Base-by-base conservation (phyloP, 2,113 vertebrate genomes). In the Larimichthys polyactis region DNA sequence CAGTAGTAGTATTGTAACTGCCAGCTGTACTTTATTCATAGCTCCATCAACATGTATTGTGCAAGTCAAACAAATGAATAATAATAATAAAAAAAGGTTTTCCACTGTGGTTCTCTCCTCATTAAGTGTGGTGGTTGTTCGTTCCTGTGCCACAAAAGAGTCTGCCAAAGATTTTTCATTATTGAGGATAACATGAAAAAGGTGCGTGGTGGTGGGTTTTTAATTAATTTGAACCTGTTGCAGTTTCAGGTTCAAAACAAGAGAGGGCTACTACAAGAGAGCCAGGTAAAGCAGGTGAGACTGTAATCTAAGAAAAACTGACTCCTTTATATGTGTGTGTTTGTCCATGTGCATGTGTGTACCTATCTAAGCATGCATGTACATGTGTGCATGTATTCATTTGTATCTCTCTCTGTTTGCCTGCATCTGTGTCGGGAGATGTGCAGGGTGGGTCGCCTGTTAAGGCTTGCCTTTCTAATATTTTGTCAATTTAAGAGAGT, bases 281-380 rank as follows among this genome's bases (percentile, higher is more conserved):
- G 93, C 97, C 96, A 16, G 97, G 96, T 89, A 99, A 96, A 96
- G 36, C 96, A 97, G 98, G 98, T 99, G 97, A 96, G 95, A 95
- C 88, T 91, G 65, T 88, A 68, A 89, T 90, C 82, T 71, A 71
- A 6, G 44, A 58, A 85, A 64, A 67, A 58, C 29, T 4, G 55
- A 36, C 24, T 79, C 59, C 11, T 55, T 58, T 29, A 49, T 71
- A 64, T 62, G 17, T 75, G 54, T 29, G 22, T 78, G 71, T 83
- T 66, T 74, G 24, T 60, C 19, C 82, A 66, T 71, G 58, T 83
- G 82, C 74, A 62, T 82, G 66, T 84, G 51, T 77, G 75, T 55
- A 60, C 57, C n/a, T 58, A 72, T 82, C 55, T 71, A 36, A 58
- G 20, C 51, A 62, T 87, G 75, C 48, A 59, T 79, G 80, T 44